Percentiles rank a stretch among this genome's conserved stretches.
These are phyloP conservation scores for Caenorhabditis latens DNA, from an alignment of 1,140 invertebrate genomes.

Conservation along the genomic window DNA sequence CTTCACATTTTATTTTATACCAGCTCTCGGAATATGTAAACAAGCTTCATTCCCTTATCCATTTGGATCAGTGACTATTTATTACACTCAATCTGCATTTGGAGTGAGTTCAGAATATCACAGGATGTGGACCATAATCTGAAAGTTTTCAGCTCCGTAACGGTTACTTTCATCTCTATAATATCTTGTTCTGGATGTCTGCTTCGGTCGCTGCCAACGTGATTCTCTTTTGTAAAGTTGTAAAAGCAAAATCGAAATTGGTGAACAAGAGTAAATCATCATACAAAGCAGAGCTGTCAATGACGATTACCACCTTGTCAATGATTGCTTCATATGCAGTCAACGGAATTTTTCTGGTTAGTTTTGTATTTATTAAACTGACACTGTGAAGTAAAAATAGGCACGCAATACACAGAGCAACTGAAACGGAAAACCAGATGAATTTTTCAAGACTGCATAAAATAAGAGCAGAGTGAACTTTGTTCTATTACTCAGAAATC, in stretches of 20 bases:
- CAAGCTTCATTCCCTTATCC: slow-evolving; percentile 3
- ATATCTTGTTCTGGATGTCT: background rate
- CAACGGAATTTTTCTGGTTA: background rate
- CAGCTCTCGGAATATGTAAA: slow-evolving; percentile 23
- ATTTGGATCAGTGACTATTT: slow-evolving; percentile 10
- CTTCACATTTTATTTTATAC: slow-evolving; percentile 29
- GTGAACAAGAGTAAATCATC: slow-evolving; percentile 4
- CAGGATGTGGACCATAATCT: background rate
- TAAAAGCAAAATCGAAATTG: background rate
- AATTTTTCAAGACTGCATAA: too few relatives aligned
- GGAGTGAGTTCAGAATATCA: background rate
- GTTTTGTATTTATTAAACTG: too few relatives aligned
- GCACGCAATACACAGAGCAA: too few relatives aligned
- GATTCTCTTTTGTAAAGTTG: slow-evolving; percentile 9
- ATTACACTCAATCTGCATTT: slow-evolving; percentile 16
- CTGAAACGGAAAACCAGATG: too few relatives aligned
- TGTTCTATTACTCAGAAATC: background rate
- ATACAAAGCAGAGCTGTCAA: slow-evolving; percentile 5
- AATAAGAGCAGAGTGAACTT: too few relatives aligned
- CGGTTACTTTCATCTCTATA: slow-evolving; percentile 4
- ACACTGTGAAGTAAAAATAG: too few relatives aligned
- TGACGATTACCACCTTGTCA: background rate
- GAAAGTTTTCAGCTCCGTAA: slow-evolving; percentile 3
- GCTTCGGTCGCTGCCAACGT: background rate
- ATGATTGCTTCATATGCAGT: slow-evolving; percentile 2